Evolutionary conservation across 2,113 vertebrate species (phyloP).

Genomic region (Entomyzon cyanotis): DNA sequence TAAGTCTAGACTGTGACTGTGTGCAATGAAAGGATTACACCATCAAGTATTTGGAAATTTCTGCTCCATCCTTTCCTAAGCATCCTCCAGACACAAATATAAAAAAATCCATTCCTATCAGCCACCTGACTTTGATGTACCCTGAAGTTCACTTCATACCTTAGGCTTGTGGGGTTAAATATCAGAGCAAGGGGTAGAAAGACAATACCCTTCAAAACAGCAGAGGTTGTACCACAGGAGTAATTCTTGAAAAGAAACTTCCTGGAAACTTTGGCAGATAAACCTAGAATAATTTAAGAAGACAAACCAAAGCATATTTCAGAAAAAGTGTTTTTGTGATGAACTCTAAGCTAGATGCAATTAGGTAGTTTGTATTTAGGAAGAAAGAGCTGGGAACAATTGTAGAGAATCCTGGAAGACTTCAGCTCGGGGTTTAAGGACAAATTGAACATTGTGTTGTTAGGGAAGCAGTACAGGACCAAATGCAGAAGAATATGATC

Average conservation of each 20-base stretch:
- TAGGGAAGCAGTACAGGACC: background rate
- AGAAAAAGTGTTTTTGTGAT: background rate
- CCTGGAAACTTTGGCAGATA: background rate
- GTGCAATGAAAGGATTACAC: background rate
- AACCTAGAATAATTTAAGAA: background rate
- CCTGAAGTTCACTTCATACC: background rate
- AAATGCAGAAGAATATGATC: background rate
- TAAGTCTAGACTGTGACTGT: background rate
- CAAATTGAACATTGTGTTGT: background rate
- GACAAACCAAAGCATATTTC: background rate
- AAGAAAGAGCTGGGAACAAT: background rate
- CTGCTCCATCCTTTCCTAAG: background rate
- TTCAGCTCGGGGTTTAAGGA: background rate
- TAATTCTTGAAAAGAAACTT: background rate
- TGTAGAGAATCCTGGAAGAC: background rate
- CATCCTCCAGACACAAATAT: background rate
- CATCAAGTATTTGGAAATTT: background rate
- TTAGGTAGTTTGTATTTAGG: background rate
- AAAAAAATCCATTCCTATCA: background rate
- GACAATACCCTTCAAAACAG: background rate
- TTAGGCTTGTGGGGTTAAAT: background rate
- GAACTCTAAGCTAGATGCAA: background rate
- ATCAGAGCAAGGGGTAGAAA: background rate
- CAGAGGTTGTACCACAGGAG: background rate
- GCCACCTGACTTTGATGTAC: background rate